These are phyloP conservation scores for Ranitomeya imitator DNA, from an alignment of 2,113 vertebrate genomes.

Conservation along the genomic window DNA sequence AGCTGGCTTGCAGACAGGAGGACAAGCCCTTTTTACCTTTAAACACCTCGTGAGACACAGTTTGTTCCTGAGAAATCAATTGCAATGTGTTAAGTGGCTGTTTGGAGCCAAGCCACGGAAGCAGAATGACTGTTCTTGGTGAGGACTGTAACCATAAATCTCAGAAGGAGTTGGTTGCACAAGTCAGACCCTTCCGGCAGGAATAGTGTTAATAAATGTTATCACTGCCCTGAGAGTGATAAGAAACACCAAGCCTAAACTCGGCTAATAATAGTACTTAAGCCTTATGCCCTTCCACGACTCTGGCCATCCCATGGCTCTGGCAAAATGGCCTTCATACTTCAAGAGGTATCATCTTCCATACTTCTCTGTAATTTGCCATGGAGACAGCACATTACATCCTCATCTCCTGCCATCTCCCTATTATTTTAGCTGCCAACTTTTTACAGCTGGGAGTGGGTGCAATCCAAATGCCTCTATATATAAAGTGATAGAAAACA, in stretches of 20 bases:
- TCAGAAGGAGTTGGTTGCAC: neutral
- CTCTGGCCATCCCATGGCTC: constrained; percentile 16
- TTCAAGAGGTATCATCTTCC: constrained; percentile 53
- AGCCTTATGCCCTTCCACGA: constrained; percentile 5
- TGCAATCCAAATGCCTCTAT: neutral
- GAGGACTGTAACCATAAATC: constrained; percentile 49
- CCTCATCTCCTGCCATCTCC: neutral
- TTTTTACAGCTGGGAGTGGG: constrained; percentile 26
- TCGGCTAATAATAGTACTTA: constrained; percentile 51
- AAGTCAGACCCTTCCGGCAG: constrained; percentile 29
- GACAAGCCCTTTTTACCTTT: constrained; percentile 50
- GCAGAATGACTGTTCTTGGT: constrained; percentile 28
- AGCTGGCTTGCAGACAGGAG: constrained; percentile 42
- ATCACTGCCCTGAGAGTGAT: constrained; percentile 21
- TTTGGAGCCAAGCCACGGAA: constrained; percentile 56
- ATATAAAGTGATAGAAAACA: constrained; percentile 2
- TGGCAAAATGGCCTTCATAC: constrained; percentile 23
- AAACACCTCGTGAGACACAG: constrained; percentile 46
- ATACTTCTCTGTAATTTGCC: constrained; percentile 51
- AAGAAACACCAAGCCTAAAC: constrained; percentile 24
- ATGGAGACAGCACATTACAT: constrained; percentile 17
- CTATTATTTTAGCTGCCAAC: constrained; percentile 51
- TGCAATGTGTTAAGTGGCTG: constrained; percentile 56
- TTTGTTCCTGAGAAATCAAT: constrained; percentile 55
- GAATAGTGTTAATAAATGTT: constrained; percentile 18